phyloP scores from a whole-genome alignment of 2,888 invertebrate genomes.

The Agrenia bidenticulata region DNA sequence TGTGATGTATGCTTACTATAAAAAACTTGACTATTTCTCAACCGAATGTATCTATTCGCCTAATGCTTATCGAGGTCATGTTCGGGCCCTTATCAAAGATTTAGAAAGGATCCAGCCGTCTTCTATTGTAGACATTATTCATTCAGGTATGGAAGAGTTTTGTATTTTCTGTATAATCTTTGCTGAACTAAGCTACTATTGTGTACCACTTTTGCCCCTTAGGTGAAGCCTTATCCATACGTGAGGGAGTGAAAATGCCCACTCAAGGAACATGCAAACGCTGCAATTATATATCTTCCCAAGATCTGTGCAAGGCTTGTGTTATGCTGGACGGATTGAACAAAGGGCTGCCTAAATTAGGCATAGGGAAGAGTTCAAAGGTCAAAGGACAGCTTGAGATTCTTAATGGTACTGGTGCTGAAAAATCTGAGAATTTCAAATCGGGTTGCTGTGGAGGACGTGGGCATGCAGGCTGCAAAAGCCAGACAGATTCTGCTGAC shows the following conservation, averaged over 20 bases:
- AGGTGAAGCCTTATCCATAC: constrained; percentile 82
- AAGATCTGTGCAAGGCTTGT: constrained; percentile 94
- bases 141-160: constrained; percentile 67
- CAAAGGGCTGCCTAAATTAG: constrained; percentile 83
- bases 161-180: background rate
- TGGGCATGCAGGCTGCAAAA: constrained; percentile 7
- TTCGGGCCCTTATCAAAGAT: constrained; percentile 86
- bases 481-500: background rate
- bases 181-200: background rate
- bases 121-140: constrained; percentile 88
- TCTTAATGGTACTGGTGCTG: background rate
- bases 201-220: constrained; percentile 55
- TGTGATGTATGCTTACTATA: constrained; percentile 98
- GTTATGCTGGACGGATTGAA: constrained; percentile 92
- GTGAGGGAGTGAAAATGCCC: constrained; percentile 79
- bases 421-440: background rate
- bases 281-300: constrained; percentile 84
- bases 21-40: constrained; percentile 93
- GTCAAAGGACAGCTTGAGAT: constrained; percentile 40
- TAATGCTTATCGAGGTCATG: constrained; percentile 93
- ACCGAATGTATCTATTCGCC: constrained; percentile 99
- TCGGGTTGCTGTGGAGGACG: constrained; percentile 29
- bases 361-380: constrained; percentile 74
- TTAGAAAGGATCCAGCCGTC: constrained; percentile 89
- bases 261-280: constrained; percentile 74